phyloP scores from a whole-genome alignment of 2,113 vertebrate genomes.

The Mobula hypostoma region DNA sequence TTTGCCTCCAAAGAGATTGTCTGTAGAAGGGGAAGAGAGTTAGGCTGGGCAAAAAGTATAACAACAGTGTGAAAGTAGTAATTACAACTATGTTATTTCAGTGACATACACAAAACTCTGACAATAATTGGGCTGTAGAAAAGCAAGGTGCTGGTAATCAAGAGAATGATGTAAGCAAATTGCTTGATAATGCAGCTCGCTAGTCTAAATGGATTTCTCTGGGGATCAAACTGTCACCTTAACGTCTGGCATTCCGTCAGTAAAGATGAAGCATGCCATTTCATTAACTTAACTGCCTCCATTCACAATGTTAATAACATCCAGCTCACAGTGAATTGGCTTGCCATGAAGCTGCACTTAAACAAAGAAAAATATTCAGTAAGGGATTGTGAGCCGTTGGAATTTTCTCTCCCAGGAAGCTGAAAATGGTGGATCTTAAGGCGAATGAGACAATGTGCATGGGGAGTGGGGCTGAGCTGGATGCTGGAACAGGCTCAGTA shows the following conservation, averaged over 20 bases:
- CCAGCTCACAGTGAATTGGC: background rate
- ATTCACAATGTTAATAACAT: background rate
- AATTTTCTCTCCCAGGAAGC: background rate
- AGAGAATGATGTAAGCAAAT: background rate
- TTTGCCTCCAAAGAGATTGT: too few relatives aligned
- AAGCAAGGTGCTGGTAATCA: background rate
- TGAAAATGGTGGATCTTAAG: background rate
- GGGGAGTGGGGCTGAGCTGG: too few relatives aligned
- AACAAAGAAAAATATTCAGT: background rate
- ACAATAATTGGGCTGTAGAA: background rate
- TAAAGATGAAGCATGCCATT: background rate
- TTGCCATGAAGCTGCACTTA: background rate
- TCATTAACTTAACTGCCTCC: background rate
- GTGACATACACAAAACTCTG: background rate
- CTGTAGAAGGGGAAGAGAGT: too few relatives aligned
- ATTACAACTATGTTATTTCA: background rate
- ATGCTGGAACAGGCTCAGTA: background rate
- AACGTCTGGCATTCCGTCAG: background rate
- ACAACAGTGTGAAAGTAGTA: too few relatives aligned
- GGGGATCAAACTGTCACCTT: background rate
- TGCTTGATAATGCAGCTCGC: background rate
- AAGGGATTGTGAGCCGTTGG: background rate
- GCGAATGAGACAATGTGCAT: background rate
- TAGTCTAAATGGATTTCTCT: background rate
- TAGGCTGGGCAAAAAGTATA: too few relatives aligned